Base-by-base conservation (phyloP, 2,113 vertebrate species). In the Alligator sinensis region DNA sequence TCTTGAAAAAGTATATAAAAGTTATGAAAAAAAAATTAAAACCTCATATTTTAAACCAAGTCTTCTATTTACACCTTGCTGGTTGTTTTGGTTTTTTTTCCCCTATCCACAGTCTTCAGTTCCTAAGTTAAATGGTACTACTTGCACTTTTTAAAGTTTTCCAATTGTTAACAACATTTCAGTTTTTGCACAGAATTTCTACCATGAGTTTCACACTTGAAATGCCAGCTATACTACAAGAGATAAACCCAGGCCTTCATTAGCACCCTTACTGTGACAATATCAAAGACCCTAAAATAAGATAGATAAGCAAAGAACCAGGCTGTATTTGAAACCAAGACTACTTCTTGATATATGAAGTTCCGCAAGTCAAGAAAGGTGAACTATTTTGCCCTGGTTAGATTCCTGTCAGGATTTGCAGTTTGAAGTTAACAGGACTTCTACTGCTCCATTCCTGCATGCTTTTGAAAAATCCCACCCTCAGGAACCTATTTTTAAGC, bases 221-320 rank as follows among this genome's bases (percentile, higher is more conserved):
- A 1, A 1, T 72, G 55, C 2, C 5, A 11, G 5, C 61, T 4
- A 0, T 0, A 72, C 2, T 80, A 82, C 22, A 24, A 59, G 38
- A n/a, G 54, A 17, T 58, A 4, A 54, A 9, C 9, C 77, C 30
- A 68, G 58, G 38, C 10, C 57, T 57, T 74, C 30, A 5, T 28
- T 30, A 68, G 21, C 17, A 75, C 11, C 25, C 25, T 25, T 22
- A 5, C 18, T 28, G 12, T 0, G 2, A 18, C 72, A 80, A 60
- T 62, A 64, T 2, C 61, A 76, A 78, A 54, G 22, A 24, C 86
- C 60, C 74, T n/a, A 21, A 1, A 77, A 57, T 2, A 11, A 74
- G 10, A 10, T 19, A 0, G 75, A 57, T 34, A 66, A 77, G 80
- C 77, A 85, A 47, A 60, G 30, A 80, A 58, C 18, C 0, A 0